Evolutionary conservation across 23 tunicate genomes (phyloP).

Genomic region (Aplidium turbinatum): DNA sequence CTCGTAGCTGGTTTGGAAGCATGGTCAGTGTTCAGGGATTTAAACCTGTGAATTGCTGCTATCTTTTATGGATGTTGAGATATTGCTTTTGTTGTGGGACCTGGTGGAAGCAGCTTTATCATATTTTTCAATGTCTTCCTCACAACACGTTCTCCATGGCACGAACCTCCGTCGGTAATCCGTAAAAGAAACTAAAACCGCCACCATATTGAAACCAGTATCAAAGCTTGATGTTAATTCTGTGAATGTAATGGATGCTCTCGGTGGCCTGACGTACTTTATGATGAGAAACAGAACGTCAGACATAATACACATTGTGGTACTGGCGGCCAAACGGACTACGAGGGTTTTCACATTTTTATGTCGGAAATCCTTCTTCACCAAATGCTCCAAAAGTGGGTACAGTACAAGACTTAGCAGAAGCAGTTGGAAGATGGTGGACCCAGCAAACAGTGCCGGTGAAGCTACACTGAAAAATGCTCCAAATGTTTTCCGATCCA

Average conservation of each 20-base stretch:
- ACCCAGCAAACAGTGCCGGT: constrained; percentile 13
- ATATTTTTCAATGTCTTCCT: no score
- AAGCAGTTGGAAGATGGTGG: constrained; percentile 10
- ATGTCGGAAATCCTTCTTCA: neutral
- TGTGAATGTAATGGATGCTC: neutral
- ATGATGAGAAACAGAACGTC: constrained; percentile 16
- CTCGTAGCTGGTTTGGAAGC: no score
- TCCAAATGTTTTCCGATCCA: neutral
- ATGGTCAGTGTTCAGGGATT: no score
- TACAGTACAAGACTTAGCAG: constrained; percentile 20
- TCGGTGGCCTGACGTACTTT: constrained; percentile 3
- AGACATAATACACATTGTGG: constrained; percentile 10
- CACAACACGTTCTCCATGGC: no score
- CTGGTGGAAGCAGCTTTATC: no score
- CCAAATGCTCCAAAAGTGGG: neutral
- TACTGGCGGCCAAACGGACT: constrained; percentile 12
- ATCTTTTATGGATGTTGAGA: no score
- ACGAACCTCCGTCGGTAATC: constrained; percentile 15
- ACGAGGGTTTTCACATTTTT: neutral
- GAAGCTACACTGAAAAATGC: constrained; percentile 4
- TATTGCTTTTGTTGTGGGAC: no score
- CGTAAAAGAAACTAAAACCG: constrained; percentile 13
- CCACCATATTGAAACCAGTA: constrained; percentile 9
- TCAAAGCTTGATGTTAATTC: constrained; percentile 23
- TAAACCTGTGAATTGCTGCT: no score